Percentiles rank a stretch among this genome's conserved stretches.
phyloP scores from a whole-genome alignment of 1,140 invertebrate genomes.

The Saccostrea echinata region DNA sequence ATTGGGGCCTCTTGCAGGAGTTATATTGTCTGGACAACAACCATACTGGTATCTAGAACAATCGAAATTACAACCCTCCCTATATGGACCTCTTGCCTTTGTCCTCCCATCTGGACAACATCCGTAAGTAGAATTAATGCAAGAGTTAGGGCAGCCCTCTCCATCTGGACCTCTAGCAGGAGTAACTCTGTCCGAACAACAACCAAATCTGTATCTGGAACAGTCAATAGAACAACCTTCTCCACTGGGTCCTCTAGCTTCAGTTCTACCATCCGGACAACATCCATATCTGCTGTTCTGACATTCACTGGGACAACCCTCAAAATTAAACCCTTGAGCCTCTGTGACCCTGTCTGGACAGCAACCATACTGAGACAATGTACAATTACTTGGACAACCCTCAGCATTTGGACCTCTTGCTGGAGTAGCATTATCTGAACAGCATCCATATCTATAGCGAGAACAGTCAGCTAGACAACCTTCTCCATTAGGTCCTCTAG shows the following conservation, averaged over 20 bases:
- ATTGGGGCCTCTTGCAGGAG: background rate
- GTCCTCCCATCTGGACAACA: background rate
- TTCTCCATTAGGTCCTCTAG: slow-evolving; percentile 1
- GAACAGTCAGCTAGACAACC: background rate
- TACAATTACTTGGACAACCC: background rate
- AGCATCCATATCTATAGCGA: background rate
- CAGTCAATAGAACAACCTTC: slow-evolving; percentile 25
- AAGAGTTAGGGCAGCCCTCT: background rate
- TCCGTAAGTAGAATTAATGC: background rate
- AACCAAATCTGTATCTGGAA: slow-evolving; percentile 17
- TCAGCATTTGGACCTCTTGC: background rate
- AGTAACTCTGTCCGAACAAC: slow-evolving; percentile 58
- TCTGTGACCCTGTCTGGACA: slow-evolving; percentile 57
- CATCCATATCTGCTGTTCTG: slow-evolving; percentile 38
- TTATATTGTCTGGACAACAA: background rate
- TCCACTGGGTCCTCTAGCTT: slow-evolving; percentile 67
- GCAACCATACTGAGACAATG: background rate
- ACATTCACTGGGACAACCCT: slow-evolving; percentile 64
- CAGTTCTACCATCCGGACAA: slow-evolving; percentile 58
- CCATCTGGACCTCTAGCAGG: background rate
- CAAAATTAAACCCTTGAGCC: slow-evolving; percentile 66
- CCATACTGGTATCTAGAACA: background rate
- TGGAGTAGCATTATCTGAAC: background rate
- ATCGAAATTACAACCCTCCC: background rate
- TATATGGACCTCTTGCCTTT: background rate